Evolutionary conservation across 1,140 invertebrate species (phyloP), one percentile per base, ranked within the genome.

Genomic region (Chrysomallon squamiferum): DNA sequence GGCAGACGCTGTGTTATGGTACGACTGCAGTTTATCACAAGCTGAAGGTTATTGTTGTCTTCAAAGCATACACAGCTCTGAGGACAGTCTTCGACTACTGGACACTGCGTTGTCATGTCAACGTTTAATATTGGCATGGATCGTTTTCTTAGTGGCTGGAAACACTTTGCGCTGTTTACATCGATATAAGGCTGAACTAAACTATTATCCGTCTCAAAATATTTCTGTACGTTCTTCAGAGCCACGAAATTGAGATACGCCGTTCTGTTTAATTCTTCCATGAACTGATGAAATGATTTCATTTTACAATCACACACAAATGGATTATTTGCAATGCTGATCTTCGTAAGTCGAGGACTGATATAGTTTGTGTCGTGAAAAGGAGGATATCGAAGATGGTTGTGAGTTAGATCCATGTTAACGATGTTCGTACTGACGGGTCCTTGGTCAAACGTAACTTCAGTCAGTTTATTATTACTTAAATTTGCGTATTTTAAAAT

Each of bases 271-370:
- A 63, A 15, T 52, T 49, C 25, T 27, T 5, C 33, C 11, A 65
- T 27, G 56, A 69, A 73, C 32, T 65, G 5, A 25, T 67, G 35
- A 50, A 73, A 69, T 1, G 35, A 62, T n/a, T 52, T 11, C 52
- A 70, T 59, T 1, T 56, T 22, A 38, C 71, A 73, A 47, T 73
- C 68, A 62, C 71, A 73, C 1, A 52, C 30, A 54, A 66, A 73
- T 20, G 71, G 71, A 30, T 70, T 73, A 33, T n/a, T 25, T 33
- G 61, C 38, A 0, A 58, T 47, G 0, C 4, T 35, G 43, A 67
- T 56, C 15, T 56, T 43, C 15, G 47, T 56, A 32, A 35, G 15
- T 45, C 43, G 62, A 15, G 52, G 43, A 25, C 30, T 38, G 13
- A 58, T 32, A 13, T 49, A 41, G 11, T 29, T 43, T 0, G 63